Conservation (phyloP, 2,113 vertebrate genomes). For the Laterallus jamaicensis region DNA sequence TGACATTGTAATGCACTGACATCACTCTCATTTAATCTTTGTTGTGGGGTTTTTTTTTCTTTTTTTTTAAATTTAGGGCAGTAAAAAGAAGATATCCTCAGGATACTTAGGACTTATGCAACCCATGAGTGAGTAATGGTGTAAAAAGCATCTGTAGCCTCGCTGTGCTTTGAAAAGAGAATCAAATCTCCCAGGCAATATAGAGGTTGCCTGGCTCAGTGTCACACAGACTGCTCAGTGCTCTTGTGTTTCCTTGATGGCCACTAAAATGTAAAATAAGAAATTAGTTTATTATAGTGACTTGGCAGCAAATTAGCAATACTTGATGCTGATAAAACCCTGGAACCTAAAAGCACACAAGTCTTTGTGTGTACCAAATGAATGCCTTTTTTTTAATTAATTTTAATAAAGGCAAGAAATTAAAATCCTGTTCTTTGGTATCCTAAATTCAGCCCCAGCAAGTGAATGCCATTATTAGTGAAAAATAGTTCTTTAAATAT, state of each 20-base stretch:
- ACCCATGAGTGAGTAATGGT: background rate
- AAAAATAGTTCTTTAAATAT: background rate
- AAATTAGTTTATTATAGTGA: background rate
- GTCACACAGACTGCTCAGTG: background rate
- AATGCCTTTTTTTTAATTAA: background rate
- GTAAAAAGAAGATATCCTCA: slow-evolving; percentile 24
- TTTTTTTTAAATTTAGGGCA: background rate
- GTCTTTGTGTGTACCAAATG: background rate
- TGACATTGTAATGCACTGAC: slow-evolving; percentile 3
- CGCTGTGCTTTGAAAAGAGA: background rate
- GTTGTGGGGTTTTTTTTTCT: background rate
- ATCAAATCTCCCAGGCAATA: background rate
- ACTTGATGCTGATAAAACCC: background rate
- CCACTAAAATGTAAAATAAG: background rate
- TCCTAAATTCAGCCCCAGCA: background rate
- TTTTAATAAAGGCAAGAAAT: background rate
- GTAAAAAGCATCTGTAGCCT: background rate
- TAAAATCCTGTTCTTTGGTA: background rate
- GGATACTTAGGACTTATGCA: background rate
- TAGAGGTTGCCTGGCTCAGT: background rate
- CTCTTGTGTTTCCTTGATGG: background rate
- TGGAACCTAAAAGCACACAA: background rate
- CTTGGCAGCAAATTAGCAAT: background rate
- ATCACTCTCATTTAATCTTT: background rate
- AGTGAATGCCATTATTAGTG: background rate